Evolutionary conservation across 2,113 vertebrate genomes (phyloP).

Genomic region (Ondatra zibethicus): DNA sequence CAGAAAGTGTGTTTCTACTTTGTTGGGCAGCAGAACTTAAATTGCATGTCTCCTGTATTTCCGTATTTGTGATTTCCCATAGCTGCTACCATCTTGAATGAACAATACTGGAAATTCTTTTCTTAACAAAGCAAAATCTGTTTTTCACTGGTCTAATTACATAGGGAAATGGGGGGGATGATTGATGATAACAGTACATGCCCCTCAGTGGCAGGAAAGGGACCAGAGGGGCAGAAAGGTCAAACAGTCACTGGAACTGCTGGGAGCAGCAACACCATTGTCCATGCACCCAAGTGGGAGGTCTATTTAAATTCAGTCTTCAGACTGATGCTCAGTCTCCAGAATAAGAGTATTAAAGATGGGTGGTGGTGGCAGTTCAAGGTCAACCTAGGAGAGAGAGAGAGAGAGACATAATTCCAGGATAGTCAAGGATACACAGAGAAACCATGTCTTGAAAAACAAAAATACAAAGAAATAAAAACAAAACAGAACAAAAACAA

Average conservation of each 20-base stretch:
- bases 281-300: conserved; percentile 37
- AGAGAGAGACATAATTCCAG: too few relatives aligned
- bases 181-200: background rate
- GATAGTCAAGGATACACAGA: too few relatives aligned
- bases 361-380: too few relatives aligned
- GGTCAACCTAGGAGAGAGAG: too few relatives aligned
- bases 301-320: conserved; percentile 64
- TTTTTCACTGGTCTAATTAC: conserved; percentile 52
- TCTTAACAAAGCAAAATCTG: conserved; percentile 63
- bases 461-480: too few relatives aligned
- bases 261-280: background rate
- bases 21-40: background rate
- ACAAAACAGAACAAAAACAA: too few relatives aligned
- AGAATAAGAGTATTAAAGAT: conserved; percentile 65
- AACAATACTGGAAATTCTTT: background rate
- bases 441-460: too few relatives aligned
- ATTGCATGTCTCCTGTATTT: background rate
- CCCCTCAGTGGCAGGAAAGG: background rate
- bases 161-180: background rate
- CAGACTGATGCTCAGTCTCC: conserved; percentile 62
- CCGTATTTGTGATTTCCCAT: background rate
- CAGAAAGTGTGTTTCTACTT: background rate
- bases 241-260: background rate
- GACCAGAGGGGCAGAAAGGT: background rate
- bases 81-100: conserved; percentile 40